phyloP scores from a whole-genome alignment of 2,113 vertebrate species.

The rat (Rattus norvegicus) region GRCr8 NC_086031.1:82924501-82925000 shows the following conservation, averaged over 20 bases:
- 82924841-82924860: no score
- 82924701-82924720: no score
- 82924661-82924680: not conserved
- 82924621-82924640: no score
- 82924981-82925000: not conserved
- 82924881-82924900: not conserved
- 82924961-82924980: not conserved
- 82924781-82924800: not conserved
- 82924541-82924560: not conserved
- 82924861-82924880: not conserved
- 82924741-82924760: not conserved
- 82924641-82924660: no score
- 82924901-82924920: not conserved
- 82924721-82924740: rapidly evolving
- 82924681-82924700: not conserved
- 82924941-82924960: not conserved
- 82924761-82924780: rapidly evolving
- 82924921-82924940: not conserved
- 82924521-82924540: rapidly evolving
- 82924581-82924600: rapidly evolving
- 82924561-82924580: not conserved
- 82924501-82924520: not conserved
- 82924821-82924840: not conserved
- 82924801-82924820: not conserved
- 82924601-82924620: rapidly evolving